phyloP scores from a whole-genome alignment of 2,888 invertebrate genomes.

The Gerris lacustris region DNA sequence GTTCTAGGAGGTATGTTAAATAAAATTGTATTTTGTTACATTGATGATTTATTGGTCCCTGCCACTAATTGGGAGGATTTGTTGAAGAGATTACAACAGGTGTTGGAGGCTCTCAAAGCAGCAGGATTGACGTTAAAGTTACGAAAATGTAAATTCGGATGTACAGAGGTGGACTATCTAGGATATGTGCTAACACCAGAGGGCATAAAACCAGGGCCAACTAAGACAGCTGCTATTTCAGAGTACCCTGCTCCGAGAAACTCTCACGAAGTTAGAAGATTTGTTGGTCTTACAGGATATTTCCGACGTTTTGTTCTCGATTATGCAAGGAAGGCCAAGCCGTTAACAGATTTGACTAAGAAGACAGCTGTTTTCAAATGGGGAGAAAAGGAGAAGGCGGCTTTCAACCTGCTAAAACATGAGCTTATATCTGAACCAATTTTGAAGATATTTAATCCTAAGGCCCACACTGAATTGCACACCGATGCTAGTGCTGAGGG shows the following conservation, averaged over 20 bases:
- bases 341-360: background rate
- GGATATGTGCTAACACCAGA: conserved; percentile 30
- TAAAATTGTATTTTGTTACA: conserved; percentile 31
- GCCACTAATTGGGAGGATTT: conserved; percentile 28
- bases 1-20: conserved; percentile 34
- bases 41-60: conserved; percentile 28
- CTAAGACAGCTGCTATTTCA: conserved; percentile 23
- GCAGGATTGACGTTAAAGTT: conserved; percentile 32
- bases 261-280: background rate
- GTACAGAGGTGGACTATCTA: conserved; percentile 29
- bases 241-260: background rate
- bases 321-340: background rate
- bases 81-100: conserved; percentile 24
- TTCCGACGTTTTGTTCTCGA: background rate
- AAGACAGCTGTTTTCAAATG: background rate
- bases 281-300: background rate
- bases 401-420: conserved; percentile 18
- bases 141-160: conserved; percentile 31
- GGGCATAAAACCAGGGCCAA: conserved; percentile 28
- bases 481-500: conserved; percentile 25
- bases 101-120: conserved; percentile 27
- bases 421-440: conserved; percentile 26
- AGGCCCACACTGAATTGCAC: conserved; percentile 17
- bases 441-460: conserved; percentile 32
- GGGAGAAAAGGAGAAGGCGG: background rate